Conservation (phyloP, 2,113 vertebrate genomes). For the Typhlomys cinereus region DNA sequence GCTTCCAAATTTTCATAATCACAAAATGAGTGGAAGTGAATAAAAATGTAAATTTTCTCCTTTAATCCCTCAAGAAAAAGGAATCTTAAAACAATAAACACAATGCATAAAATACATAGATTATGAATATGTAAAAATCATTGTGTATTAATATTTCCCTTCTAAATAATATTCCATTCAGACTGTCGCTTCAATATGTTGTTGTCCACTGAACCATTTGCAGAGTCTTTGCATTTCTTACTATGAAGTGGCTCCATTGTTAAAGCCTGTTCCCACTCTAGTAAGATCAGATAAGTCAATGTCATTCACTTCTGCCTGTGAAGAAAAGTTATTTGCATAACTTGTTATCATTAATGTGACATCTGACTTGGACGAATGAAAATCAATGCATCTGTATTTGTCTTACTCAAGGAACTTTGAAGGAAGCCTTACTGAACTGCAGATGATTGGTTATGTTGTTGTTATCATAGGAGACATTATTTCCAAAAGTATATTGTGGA, state of each 20-base stretch:
- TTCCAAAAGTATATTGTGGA: background rate
- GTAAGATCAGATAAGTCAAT: background rate
- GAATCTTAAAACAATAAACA: background rate
- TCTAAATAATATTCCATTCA: background rate
- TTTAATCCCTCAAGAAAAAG: conserved; percentile 6
- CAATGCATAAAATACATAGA: background rate
- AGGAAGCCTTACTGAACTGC: background rate
- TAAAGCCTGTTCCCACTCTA: background rate
- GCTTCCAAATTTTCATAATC: conserved; percentile 23
- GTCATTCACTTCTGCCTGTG: background rate
- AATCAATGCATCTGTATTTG: background rate
- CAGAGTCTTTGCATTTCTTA: background rate
- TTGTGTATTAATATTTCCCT: background rate
- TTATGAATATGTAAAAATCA: conserved; percentile 28
- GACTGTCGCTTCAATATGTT: background rate
- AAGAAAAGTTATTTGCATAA: conserved; percentile 32
- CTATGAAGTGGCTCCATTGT: background rate
- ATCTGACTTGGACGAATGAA: conserved; percentile 28
- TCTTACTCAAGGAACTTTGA: conserved; percentile 10
- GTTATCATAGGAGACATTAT: background rate
- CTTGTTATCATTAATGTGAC: background rate
- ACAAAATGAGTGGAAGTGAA: background rate
- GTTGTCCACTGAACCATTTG: background rate
- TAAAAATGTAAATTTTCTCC: background rate
- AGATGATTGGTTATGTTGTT: background rate